Conservation (phyloP, 2,888 invertebrate species). For the Microchrysa polita region DNA sequence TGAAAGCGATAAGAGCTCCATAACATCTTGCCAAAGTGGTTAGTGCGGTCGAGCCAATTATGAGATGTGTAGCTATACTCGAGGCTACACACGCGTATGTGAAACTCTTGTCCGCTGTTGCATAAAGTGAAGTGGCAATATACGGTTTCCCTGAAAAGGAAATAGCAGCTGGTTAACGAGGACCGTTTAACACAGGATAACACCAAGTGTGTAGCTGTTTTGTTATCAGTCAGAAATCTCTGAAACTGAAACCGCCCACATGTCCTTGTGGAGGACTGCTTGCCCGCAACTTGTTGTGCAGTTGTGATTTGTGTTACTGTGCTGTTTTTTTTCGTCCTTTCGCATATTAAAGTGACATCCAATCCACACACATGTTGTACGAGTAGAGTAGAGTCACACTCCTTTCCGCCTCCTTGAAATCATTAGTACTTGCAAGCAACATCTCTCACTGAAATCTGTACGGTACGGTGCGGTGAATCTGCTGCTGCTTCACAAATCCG, state of each 20-base stretch:
- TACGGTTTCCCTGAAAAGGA: too few species aligned
- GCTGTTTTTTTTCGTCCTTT: not conserved
- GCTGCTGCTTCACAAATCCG: slow-evolving; percentile 1
- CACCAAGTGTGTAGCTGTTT: too few species aligned
- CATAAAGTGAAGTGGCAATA: too few species aligned
- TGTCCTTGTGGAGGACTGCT: slow-evolving; percentile 23
- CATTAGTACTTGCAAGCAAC: not conserved
- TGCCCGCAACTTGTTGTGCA: slow-evolving; percentile 41
- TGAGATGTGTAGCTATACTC: too few species aligned
- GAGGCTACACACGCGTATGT: too few species aligned
- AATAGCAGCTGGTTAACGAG: too few species aligned
- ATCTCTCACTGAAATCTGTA: not conserved
- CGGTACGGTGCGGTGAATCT: too few species aligned
- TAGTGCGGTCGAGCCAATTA: too few species aligned
- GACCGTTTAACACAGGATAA: too few species aligned
- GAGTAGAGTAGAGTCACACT: not conserved
- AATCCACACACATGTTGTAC: too few species aligned
- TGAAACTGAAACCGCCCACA: not conserved
- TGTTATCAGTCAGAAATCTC: not conserved
- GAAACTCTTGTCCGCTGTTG: too few species aligned
- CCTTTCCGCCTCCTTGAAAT: not conserved
- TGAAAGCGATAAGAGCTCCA: slow-evolving; percentile 23
- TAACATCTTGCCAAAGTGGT: not conserved
- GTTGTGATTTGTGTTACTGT: slow-evolving; percentile 14
- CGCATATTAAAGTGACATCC: not conserved